Evolutionary conservation across 2,113 vertebrate genomes (phyloP).

Genomic region (Mola mola): DNA sequence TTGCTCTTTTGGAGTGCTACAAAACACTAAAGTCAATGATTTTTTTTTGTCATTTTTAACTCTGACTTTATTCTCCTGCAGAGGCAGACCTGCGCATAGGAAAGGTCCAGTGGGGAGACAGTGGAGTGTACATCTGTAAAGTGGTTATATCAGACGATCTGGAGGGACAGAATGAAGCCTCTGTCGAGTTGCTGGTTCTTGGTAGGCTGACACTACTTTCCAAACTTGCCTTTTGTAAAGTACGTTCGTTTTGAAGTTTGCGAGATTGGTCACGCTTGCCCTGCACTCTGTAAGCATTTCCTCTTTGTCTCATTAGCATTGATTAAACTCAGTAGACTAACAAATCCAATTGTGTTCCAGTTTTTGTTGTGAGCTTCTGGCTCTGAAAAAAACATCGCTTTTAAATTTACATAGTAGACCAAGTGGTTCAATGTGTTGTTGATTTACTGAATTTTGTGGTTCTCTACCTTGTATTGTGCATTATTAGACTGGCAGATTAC

Average conservation of each 20-base stretch:
- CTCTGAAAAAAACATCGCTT: too few relatives aligned
- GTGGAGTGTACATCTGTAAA: constrained; percentile 76
- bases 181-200: constrained; percentile 75
- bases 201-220: constrained; percentile 53
- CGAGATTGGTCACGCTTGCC: too few relatives aligned
- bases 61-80: constrained; percentile 17
- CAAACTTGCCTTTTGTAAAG: not conserved
- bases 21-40: too few relatives aligned
- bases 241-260: too few relatives aligned
- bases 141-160: constrained; percentile 76
- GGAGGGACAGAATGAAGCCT: constrained; percentile 72
- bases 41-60: too few relatives aligned
- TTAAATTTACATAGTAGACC: too few relatives aligned
- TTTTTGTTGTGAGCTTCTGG: too few relatives aligned
- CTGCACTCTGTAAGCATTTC: too few relatives aligned
- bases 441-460: not conserved
- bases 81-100: constrained; percentile 74
- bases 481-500: not conserved
- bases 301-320: too few relatives aligned
- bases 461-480: not conserved
- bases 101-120: constrained; percentile 76
- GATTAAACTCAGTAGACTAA: too few relatives aligned
- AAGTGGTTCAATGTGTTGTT: not conserved
- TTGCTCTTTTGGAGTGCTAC: too few relatives aligned
- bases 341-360: too few relatives aligned